Percentiles rank a stretch among this genome's conserved stretches.
These are phyloP conservation scores for Aphelenchoides fujianensis DNA, from an alignment of 1,140 invertebrate species.

Conservation along the genomic window DNA sequence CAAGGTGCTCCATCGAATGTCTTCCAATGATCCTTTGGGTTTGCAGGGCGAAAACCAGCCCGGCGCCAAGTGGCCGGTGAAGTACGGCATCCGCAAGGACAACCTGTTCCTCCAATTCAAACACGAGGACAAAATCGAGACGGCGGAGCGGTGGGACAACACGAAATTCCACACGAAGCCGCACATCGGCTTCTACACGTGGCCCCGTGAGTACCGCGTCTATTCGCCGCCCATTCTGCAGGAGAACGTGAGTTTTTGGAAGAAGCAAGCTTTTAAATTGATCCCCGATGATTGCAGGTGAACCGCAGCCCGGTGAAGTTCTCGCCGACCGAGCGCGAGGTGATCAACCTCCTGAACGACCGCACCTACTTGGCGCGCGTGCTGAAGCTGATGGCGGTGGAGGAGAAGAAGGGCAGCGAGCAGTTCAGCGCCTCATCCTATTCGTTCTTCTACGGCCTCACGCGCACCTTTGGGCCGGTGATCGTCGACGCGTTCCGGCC, in stretches of 20 bases:
- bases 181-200: conserved; percentile 75
- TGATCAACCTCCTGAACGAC: conserved; percentile 73
- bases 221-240: conserved; percentile 71
- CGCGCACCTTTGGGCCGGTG: not conserved
- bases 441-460: conserved; percentile 64
- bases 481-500: conserved; percentile 60
- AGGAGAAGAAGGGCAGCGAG: conserved; percentile 81
- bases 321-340: conserved; percentile 66
- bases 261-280: not conserved
- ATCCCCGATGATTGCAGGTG: conserved; percentile 17
- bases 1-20: too few relatives aligned
- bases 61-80: conserved; percentile 45
- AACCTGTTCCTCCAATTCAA: conserved; percentile 74
- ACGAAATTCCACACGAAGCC: conserved; percentile 71
- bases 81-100: conserved; percentile 68
- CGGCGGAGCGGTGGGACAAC: conserved; percentile 74
- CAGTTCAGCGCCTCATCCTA: conserved; percentile 72
- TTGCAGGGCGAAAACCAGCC: conserved; percentile 32
- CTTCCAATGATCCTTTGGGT: too few relatives aligned
- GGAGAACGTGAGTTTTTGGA: conserved; percentile 64
- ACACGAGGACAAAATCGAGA: conserved; percentile 67
- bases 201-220: conserved; percentile 72
- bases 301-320: conserved; percentile 64
- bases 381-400: conserved; percentile 74
- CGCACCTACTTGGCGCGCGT: conserved; percentile 71